Conservation (phyloP, 2,888 invertebrate genomes). For the Lasioglossum malachurum region DNA sequence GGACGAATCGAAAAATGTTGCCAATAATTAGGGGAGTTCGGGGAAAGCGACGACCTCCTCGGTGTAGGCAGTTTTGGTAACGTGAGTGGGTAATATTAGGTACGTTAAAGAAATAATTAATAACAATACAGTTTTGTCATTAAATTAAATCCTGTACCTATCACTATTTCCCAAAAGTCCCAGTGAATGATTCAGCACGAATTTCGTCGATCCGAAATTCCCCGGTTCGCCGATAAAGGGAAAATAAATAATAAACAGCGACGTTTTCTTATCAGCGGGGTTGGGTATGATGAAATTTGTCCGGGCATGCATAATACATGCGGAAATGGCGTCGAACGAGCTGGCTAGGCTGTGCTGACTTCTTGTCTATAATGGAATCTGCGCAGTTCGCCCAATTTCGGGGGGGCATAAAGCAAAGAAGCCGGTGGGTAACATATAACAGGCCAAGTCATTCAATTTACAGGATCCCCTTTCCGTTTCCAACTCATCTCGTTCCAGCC, state of each 20-base stretch:
- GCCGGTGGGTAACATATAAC: constrained; percentile 79
- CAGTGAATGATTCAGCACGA: neutral
- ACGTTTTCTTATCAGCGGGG: constrained; percentile 63
- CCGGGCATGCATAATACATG: constrained; percentile 82
- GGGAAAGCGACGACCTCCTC: too few species aligned
- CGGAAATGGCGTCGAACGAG: constrained; percentile 76
- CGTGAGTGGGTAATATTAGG: too few species aligned
- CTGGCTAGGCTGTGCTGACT: constrained; percentile 75
- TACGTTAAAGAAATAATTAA: too few species aligned
- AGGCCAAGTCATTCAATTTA: constrained; percentile 83
- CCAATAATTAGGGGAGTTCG: neutral
- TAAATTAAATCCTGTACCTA: too few species aligned
- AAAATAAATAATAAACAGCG: constrained; percentile 65
- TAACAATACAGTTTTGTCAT: too few species aligned
- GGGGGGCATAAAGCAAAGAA: constrained; percentile 79
- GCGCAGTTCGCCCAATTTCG: constrained; percentile 79
- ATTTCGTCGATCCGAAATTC: constrained; percentile 22
- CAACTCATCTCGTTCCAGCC: constrained; percentile 59
- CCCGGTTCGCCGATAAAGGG: constrained; percentile 40
- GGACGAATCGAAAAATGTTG: neutral
- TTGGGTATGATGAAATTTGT: constrained; percentile 81
- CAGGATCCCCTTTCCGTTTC: constrained; percentile 72
- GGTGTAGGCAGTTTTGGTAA: too few species aligned
- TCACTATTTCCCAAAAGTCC: neutral
- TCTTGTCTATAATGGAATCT: constrained; percentile 84